Evolutionary conservation across 2,113 vertebrate species (phyloP), one percentile per base, ranked within the genome.

Genomic region (Grammomys dolichurus): DNA sequence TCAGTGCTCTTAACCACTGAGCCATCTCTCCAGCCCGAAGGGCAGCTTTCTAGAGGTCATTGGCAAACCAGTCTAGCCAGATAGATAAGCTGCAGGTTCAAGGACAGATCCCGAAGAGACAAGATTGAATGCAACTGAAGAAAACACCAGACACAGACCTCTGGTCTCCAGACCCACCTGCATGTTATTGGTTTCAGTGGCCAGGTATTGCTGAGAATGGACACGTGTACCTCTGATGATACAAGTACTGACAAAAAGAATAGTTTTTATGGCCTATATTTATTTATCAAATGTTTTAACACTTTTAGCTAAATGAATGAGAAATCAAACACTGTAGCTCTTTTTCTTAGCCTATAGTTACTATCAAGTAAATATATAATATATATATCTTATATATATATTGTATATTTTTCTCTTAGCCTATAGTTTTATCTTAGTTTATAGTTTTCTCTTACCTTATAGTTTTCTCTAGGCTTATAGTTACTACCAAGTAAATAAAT

Each of bases 281-380:
- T 75, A 75, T 93, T 93, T 12, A 90, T 26, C 48, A 96, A 97
- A 10, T 69, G 24, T 5, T 84, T 90, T 89, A 87, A 65, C 20
- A 60, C 28, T n/a, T 77, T 95, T 87, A 89, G 33, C 58, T 94
- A 87, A 96, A 88, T 1, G 56, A 89, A 70, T 36, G 24, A 88
- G 56, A 90, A 67, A 48, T 2, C 22, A 26, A 54, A 17, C 0
- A 8, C 40, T 43, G 73, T 7, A 46, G 81, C 22, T 81, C 72
- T 63, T 77, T 28, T 12, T 89, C 51, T 89, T 58, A 92, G 31
- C 17, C 43, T 58, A n/a, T 65, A 89, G 36, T 7, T 60, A 33
- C 43, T 72, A 48, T 60, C 20, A 73, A 87, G 16, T 36, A 36
- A 36, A 70, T 36, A 70, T 33, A 70, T 33, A 69, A 26, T 63